A percentile compares a stretch with the other conserved stretches of the same genome.
These are phyloP conservation scores for Akabosia matsudoensis DNA, from an alignment of 1,140 invertebrate species.

Conservation along the genomic window DNA sequence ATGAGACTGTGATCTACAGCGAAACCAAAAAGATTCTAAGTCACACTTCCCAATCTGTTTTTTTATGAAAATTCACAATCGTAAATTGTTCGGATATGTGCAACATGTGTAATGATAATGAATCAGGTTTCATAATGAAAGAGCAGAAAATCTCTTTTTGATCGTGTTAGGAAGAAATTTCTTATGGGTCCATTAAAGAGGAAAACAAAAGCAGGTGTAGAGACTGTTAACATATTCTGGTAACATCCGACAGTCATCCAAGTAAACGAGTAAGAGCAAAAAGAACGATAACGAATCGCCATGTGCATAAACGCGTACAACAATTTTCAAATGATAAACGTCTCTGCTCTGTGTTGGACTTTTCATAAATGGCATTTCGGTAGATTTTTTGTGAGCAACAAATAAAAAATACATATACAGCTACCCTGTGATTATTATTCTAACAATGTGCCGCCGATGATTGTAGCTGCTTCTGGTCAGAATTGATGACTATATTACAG, in stretches of 20 bases:
- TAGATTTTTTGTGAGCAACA: not conserved
- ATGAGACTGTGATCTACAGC: not conserved
- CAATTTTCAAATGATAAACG: not conserved
- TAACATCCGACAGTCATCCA: too few relatives aligned
- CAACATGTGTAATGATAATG: too few relatives aligned
- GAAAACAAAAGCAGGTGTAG: too few relatives aligned
- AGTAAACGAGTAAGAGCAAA: not conserved
- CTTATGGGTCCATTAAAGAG: too few relatives aligned
- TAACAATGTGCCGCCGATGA: not conserved
- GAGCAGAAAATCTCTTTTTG: too few relatives aligned
- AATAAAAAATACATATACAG: not conserved
- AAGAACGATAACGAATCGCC: not conserved
- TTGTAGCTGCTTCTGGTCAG: not conserved
- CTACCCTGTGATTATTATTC: not conserved
- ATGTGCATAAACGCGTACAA: not conserved
- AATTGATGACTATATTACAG: constrained; percentile 21
- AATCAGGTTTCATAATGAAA: too few relatives aligned
- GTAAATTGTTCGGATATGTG: too few relatives aligned
- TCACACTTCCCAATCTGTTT: not conserved
- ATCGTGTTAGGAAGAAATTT: too few relatives aligned
- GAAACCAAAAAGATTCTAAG: not conserved
- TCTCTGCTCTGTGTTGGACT: not conserved
- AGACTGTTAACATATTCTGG: too few relatives aligned
- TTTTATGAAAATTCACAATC: too few relatives aligned
- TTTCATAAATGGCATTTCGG: not conserved